A percentile compares a stretch with the other conserved stretches of the same genome.
Evolutionary conservation across 2,888 invertebrate species (phyloP).

Genomic region (Conomelus anceps): DNA sequence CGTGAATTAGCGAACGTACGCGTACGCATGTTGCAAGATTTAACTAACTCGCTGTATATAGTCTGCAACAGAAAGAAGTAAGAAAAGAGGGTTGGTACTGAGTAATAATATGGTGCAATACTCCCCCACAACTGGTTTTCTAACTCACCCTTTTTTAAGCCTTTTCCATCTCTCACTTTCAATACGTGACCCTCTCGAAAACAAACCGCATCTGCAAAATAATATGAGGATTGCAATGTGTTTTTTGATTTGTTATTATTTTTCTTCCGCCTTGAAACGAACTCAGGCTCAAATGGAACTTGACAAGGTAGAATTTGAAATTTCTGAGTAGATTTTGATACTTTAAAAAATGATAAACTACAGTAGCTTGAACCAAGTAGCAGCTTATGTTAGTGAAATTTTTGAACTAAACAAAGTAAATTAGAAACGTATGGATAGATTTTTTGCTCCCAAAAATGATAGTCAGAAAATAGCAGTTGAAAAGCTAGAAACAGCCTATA

Average conservation of each 20-base stretch:
- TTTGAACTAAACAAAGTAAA: too few relatives aligned
- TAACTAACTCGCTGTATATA: not conserved
- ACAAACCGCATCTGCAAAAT: not conserved
- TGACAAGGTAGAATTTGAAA: too few relatives aligned
- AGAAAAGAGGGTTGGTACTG: not conserved
- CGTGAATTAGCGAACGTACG: not conserved
- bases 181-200: not conserved
- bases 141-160: not conserved
- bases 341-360: too few relatives aligned
- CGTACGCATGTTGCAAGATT: not conserved
- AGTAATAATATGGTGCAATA: not conserved
- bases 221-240: not conserved
- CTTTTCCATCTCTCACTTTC: not conserved
- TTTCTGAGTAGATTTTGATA: too few relatives aligned
- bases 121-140: not conserved
- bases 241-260: not conserved
- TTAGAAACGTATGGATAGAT: too few relatives aligned
- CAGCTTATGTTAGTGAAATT: too few relatives aligned
- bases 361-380: too few relatives aligned
- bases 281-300: not conserved
- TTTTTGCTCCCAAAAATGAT: too few relatives aligned
- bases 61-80: not conserved
- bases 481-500: too few relatives aligned
- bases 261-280: not conserved
- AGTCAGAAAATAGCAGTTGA: too few relatives aligned